phyloP scores from a whole-genome alignment of 2,113 vertebrate species.

The Myotis brandtii region DNA sequence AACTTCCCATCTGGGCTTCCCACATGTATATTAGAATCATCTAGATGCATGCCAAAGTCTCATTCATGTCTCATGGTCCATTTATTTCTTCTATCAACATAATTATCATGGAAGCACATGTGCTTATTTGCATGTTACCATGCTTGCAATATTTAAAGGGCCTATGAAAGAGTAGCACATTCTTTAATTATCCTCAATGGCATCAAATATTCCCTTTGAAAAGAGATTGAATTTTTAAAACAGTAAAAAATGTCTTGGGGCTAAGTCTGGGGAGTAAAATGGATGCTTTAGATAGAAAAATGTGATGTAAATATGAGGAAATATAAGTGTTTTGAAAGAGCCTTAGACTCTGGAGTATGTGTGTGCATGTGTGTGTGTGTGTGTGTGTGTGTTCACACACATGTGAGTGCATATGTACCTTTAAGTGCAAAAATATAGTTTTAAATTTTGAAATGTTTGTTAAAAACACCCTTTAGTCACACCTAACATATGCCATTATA shows the following conservation, averaged over 20 bases:
- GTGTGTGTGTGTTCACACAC: neutral
- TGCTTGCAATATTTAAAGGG: neutral
- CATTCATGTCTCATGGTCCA: neutral
- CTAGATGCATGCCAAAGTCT: neutral
- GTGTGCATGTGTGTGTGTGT: no score
- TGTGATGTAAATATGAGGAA: neutral
- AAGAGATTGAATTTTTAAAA: neutral
- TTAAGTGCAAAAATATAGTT: neutral
- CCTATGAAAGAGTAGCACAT: neutral
- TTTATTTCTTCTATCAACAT: neutral
- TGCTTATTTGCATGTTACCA: neutral
- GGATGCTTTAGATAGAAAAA: neutral
- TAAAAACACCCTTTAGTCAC: conserved; percentile 30
- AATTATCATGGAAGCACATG: neutral
- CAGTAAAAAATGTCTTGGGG: neutral
- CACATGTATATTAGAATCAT: neutral
- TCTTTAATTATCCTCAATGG: conserved; percentile 13
- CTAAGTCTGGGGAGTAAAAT: neutral
- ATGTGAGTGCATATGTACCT: neutral
- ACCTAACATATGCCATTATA: neutral
- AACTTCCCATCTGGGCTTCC: neutral
- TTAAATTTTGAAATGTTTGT: neutral
- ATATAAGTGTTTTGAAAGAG: neutral
- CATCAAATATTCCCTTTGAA: conserved; percentile 34
- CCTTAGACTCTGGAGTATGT: neutral